Evolutionary conservation across 2,113 vertebrate genomes (phyloP), one percentile per base, ranked within the genome.

Genomic region (Halichoeres trimaculatus): DNA sequence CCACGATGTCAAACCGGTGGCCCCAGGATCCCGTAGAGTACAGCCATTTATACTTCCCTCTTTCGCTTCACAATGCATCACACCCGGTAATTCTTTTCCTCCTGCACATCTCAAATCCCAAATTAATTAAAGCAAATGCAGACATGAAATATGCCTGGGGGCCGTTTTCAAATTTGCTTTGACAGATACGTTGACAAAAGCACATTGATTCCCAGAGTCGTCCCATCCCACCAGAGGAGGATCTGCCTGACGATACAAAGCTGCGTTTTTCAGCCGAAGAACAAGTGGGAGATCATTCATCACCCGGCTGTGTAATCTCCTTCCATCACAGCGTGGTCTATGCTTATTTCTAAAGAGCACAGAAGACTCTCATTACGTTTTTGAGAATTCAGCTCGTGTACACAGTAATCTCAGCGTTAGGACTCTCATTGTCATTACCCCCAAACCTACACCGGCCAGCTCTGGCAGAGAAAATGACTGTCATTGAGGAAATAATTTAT

Each of bases 131-230:
- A 85, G 45, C 63, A 62, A 85, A 13, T 51, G 59, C 41, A 59
- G 67, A 61, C 34, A 59, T 58, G 66, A 85, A 87, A 86, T 74
- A 83, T 63, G 73, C 86, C 64, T 22, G 3, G 35, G 45, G 76
- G 83, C 58, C 17, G 19, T 80, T 85, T 85, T 75, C 26, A 85
- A 85, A 88, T 84, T 76, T 76, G 75, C 85, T 87, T 77, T 82
- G 76, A 88, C 59, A 51, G 71, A 80, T 68, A 76, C 78, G 70
- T 73, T 75, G 60, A 88, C 73, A 85, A 89, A 85, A 74, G 55
- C 38, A 5, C 1, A 64, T 22, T 70, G 61, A 77, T 83, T 87
- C 80, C 63, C 56, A 69, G 52, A 70, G 63, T 24, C 58, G 57
- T 65, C 57, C 35, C 73, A 80, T 75, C 19, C 16, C n/a, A 36